phyloP scores from a whole-genome alignment of 1,140 invertebrate genomes.

The Drosophila elegans region DNA sequence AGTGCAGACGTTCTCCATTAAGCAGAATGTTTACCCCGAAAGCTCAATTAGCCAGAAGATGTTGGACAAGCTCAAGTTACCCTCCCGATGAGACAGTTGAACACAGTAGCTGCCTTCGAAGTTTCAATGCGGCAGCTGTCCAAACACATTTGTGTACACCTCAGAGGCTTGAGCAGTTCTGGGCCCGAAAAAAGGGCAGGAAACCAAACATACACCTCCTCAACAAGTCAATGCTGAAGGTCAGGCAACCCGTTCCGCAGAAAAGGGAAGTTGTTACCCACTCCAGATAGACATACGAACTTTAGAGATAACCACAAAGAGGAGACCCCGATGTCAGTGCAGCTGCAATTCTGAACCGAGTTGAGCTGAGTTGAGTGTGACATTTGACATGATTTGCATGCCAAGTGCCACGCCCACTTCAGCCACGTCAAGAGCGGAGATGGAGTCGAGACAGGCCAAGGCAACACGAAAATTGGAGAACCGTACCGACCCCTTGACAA shows the following conservation, averaged over 20 bases:
- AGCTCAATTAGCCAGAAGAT: conserved; percentile 60
- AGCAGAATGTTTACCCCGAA: conserved; percentile 35
- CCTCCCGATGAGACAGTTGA: neutral
- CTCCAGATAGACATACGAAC: conserved; percentile 9
- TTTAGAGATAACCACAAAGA: neutral
- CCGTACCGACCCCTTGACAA: conserved; percentile 3
- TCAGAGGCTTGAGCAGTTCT: conserved; percentile 30
- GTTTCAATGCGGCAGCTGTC: conserved; percentile 56
- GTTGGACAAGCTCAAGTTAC: conserved; percentile 55
- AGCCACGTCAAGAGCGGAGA: conserved; percentile 51
- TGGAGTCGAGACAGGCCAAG: conserved; percentile 23
- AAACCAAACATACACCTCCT: conserved; percentile 18
- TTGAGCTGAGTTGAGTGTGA: conserved; percentile 55
- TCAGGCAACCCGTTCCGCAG: conserved; percentile 51
- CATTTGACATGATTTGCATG: conserved; percentile 83
- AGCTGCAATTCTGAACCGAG: conserved; percentile 51
- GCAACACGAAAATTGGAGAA: conserved; percentile 30
- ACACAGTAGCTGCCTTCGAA: conserved; percentile 37
- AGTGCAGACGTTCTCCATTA: conserved; percentile 52
- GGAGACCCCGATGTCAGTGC: conserved; percentile 7
- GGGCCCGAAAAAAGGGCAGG: conserved; percentile 20
- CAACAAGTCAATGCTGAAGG: conserved; percentile 56
- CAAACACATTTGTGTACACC: conserved; percentile 50
- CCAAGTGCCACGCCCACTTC: conserved; percentile 77
- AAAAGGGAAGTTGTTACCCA: conserved; percentile 46